phyloP scores from a whole-genome alignment of 2,888 invertebrate genomes.

The Meliscaeva auricollis region DNA sequence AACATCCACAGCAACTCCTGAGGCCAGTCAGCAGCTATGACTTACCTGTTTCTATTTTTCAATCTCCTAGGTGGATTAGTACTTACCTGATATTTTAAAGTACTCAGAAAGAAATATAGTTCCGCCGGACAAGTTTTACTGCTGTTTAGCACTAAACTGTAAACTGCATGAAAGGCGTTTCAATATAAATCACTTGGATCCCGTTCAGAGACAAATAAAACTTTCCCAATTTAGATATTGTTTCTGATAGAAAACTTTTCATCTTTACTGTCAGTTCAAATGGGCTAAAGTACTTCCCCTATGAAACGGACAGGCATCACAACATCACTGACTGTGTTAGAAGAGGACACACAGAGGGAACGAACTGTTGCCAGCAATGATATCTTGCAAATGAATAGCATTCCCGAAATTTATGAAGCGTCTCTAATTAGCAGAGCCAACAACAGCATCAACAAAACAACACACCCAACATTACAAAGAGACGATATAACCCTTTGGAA shows the following conservation, averaged over 20 bases:
- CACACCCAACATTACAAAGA: neutral
- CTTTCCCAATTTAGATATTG: no score
- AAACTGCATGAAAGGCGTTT: no score
- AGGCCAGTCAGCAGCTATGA: no score
- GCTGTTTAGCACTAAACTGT: no score
- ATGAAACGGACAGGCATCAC: conserved; percentile 68
- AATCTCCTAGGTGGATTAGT: no score
- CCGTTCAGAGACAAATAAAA: no score
- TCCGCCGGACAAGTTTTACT: no score
- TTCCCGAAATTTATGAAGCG: conserved; percentile 75
- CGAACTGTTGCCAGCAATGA: conserved; percentile 61
- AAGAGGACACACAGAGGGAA: conserved; percentile 9
- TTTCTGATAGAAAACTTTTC: neutral
- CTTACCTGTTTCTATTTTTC: no score
- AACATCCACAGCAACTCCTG: no score
- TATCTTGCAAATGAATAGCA: conserved; percentile 68
- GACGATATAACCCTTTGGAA: conserved; percentile 63
- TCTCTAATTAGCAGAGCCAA: conserved; percentile 67
- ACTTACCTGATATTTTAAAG: no score
- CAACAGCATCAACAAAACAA: conserved; percentile 1
- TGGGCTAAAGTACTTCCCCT: conserved; percentile 31
- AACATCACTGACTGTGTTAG: conserved; percentile 40
- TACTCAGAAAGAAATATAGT: no score
- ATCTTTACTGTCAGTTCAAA: conserved; percentile 35
- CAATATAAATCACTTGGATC: no score